Percentiles rank a stretch among this genome's conserved stretches.
Conservation (phyloP, 2,113 vertebrate genomes). For the Plecturocebus donacophilus region DNA sequence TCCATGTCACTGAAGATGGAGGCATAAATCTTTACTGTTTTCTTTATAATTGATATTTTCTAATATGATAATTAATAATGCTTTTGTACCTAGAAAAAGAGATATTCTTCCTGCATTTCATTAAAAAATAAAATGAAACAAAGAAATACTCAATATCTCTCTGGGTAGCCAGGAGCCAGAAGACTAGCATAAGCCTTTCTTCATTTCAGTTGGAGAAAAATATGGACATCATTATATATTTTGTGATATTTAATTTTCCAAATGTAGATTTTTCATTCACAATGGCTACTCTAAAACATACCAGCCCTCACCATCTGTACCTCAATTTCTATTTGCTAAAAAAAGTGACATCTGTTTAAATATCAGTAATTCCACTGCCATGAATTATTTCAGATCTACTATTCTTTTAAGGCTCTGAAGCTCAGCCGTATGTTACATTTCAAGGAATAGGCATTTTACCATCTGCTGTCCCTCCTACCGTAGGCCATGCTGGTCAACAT, state of each 20-base stretch:
- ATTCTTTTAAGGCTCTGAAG: conserved; percentile 62
- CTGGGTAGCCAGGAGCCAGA: background rate
- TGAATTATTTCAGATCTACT: conserved; percentile 73
- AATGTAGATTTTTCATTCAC: conserved; percentile 72
- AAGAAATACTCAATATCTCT: background rate
- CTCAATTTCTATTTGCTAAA: conserved; percentile 73
- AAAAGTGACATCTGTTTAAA: conserved; percentile 78
- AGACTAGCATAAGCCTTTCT: conserved; percentile 14
- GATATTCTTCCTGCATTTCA: background rate
- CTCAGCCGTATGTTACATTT: conserved; percentile 68
- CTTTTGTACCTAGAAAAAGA: background rate
- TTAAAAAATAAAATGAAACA: conserved; percentile 28
- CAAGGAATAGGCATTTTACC: conserved; percentile 63
- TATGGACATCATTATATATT: conserved; percentile 48
- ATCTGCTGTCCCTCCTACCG: conserved; percentile 70
- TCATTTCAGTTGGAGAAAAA: conserved; percentile 43
- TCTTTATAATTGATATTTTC: background rate
- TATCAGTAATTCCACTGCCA: conserved; percentile 77
- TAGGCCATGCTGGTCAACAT: conserved; percentile 64
- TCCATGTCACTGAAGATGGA: too few species aligned
- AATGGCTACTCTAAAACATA: conserved; percentile 74
- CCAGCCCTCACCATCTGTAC: conserved; percentile 73
- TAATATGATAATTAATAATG: background rate
- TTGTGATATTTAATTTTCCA: conserved; percentile 73
- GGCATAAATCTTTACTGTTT: background rate